These are phyloP conservation scores for Platichthys stellatus DNA, from an alignment of 2,113 vertebrate species.

Conservation along the genomic window DNA sequence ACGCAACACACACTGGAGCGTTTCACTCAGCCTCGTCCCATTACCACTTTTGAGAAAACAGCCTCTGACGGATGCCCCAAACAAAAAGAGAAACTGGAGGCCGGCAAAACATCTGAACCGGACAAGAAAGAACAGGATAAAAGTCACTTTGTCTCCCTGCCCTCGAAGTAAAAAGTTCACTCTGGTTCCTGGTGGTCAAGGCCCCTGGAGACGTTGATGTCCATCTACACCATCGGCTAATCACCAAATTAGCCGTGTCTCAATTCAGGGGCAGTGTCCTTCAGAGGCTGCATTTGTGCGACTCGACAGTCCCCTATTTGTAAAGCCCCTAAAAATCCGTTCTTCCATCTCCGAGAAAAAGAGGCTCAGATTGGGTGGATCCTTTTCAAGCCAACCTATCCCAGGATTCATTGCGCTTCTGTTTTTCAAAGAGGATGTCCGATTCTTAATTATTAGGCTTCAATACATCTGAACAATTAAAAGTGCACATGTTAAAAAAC, in stretches of 20 bases:
- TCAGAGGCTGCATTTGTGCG: too few relatives aligned
- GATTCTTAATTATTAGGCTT: too few relatives aligned
- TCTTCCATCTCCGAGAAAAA: too few relatives aligned
- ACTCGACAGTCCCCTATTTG: too few relatives aligned
- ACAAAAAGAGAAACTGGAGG: conserved; percentile 50
- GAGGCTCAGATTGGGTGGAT: too few relatives aligned
- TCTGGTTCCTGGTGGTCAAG: conserved; percentile 26
- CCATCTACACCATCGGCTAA: background rate
- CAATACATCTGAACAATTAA: too few relatives aligned
- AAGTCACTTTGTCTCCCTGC: conserved; percentile 28
- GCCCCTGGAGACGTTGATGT: background rate
- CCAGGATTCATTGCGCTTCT: too few relatives aligned
- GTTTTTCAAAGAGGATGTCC: too few relatives aligned
- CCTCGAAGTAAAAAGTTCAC: conserved; percentile 39
- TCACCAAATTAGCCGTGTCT: background rate
- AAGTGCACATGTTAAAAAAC: too few relatives aligned
- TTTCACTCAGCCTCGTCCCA: conserved; percentile 57
- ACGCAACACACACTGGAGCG: background rate
- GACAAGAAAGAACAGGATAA: conserved; percentile 18
- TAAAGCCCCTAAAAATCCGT: too few relatives aligned
- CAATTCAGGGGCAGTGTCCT: background rate
- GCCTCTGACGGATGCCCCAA: conserved; percentile 67
- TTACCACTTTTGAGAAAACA: conserved; percentile 70
- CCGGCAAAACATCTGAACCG: conserved; percentile 44
- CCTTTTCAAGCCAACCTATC: too few relatives aligned